Conservation (phyloP, 2,888 invertebrate species). For the Nowickia ferox region DNA sequence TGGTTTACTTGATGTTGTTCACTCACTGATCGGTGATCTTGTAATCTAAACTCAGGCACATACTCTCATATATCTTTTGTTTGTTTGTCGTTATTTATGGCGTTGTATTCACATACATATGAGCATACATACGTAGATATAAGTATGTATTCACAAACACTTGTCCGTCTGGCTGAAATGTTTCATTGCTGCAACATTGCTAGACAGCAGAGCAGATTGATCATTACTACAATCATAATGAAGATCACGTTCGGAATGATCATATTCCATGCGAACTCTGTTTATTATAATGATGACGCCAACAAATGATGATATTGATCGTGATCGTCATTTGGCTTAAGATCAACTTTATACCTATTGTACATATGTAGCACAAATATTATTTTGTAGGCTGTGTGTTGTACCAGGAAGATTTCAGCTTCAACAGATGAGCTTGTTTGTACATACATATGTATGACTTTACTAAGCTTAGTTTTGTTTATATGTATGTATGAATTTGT, state of each 20-base stretch:
- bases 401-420: constrained; percentile 58
- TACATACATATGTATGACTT: constrained; percentile 9
- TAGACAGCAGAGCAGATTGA: constrained; percentile 59
- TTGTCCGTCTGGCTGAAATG: constrained; percentile 65
- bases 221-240: constrained; percentile 36
- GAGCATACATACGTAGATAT: constrained; percentile 49
- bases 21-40: constrained; percentile 65
- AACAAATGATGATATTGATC: constrained; percentile 43
- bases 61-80: constrained; percentile 66
- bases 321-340: constrained; percentile 53
- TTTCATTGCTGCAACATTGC: constrained; percentile 47
- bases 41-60: constrained; percentile 64
- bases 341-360: constrained; percentile 39
- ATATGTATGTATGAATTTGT: background rate
- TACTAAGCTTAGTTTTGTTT: constrained; percentile 20
- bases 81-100: constrained; percentile 25
- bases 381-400: constrained; percentile 27
- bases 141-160: constrained; percentile 25
- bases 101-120: constrained; percentile 33
- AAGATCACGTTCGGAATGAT: constrained; percentile 47
- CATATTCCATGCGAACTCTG: constrained; percentile 24
- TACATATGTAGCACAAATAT: constrained; percentile 1
- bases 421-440: constrained; percentile 53
- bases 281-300: constrained; percentile 24
- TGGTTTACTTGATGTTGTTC: constrained; percentile 67